Evolutionary conservation across 1,140 invertebrate species (phyloP).

Genomic region (Leptinotarsa texana): DNA sequence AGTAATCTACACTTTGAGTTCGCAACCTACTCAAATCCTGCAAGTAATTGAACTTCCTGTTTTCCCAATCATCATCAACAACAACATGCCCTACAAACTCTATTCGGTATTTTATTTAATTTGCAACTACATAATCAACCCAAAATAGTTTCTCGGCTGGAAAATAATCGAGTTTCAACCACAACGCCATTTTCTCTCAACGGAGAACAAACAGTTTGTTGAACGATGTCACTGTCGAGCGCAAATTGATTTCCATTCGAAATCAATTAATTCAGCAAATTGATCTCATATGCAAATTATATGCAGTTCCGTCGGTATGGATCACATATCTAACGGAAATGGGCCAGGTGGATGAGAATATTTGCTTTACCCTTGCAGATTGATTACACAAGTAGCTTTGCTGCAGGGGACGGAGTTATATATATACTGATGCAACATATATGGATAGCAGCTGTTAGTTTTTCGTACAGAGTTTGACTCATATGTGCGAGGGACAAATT

Average conservation of each 20-base stretch:
- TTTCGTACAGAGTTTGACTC: no score
- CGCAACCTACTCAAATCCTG: no score
- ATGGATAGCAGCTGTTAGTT: no score
- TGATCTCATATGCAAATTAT: background rate
- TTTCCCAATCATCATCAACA: background rate
- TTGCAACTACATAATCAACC: background rate
- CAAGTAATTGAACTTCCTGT: no score
- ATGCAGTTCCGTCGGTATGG: background rate
- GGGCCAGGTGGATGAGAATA: background rate
- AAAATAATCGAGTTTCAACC: background rate
- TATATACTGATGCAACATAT: no score
- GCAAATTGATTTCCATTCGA: background rate
- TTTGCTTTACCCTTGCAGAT: background rate
- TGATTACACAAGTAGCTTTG: background rate
- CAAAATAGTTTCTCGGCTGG: background rate
- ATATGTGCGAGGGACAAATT: no score
- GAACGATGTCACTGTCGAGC: background rate
- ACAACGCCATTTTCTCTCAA: background rate
- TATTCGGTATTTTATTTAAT: background rate
- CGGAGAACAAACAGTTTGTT: constrained; percentile 1
- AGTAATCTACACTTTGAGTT: no score
- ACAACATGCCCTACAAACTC: background rate
- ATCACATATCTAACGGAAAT: background rate
- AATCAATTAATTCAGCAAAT: background rate
- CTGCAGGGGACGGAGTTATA: no score